Evolutionary conservation across 1,140 invertebrate genomes (phyloP).

Genomic region (Achroia grisella): DNA sequence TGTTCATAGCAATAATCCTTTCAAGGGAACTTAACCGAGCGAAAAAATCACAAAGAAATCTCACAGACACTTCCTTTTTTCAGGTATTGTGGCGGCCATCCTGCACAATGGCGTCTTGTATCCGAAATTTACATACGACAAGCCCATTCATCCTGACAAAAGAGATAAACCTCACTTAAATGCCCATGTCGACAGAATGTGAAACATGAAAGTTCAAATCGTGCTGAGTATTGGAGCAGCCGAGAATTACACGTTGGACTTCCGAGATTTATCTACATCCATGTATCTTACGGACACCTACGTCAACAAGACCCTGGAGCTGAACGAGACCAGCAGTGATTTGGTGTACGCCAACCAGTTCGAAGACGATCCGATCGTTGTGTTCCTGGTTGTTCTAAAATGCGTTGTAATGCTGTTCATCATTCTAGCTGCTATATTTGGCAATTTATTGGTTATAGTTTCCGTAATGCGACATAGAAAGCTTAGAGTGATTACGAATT

Average conservation of each 20-base stretch:
- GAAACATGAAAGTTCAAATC: slow-evolving; percentile 57
- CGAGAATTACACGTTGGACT: slow-evolving; percentile 51
- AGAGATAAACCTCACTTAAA: slow-evolving; percentile 47
- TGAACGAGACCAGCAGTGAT: slow-evolving; percentile 51
- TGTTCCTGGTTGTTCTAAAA: slow-evolving; percentile 77
- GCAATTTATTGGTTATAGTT: slow-evolving; percentile 90
- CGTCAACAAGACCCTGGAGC: slow-evolving; percentile 46
- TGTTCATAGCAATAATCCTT: neutral
- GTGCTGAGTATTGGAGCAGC: slow-evolving; percentile 31
- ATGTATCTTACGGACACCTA: slow-evolving; percentile 64
- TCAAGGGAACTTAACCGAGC: neutral
- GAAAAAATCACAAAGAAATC: slow-evolving; percentile 3
- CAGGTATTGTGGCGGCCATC: slow-evolving; percentile 29
- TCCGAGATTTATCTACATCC: slow-evolving; percentile 55
- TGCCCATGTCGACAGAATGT: slow-evolving; percentile 31
- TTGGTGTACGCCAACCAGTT: slow-evolving; percentile 57
- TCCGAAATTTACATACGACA: slow-evolving; percentile 19
- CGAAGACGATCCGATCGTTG: slow-evolving; percentile 45
- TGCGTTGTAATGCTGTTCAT: slow-evolving; percentile 86
- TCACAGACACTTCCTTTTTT: slow-evolving; percentile 21
- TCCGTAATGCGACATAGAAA: slow-evolving; percentile 91
- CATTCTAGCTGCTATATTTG: slow-evolving; percentile 89
- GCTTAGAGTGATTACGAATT: slow-evolving; percentile 93
- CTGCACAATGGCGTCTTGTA: slow-evolving; percentile 32
- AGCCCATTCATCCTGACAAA: slow-evolving; percentile 33